phyloP scores from a whole-genome alignment of 2,888 invertebrate species.

The Eubasilissa splendida region DNA sequence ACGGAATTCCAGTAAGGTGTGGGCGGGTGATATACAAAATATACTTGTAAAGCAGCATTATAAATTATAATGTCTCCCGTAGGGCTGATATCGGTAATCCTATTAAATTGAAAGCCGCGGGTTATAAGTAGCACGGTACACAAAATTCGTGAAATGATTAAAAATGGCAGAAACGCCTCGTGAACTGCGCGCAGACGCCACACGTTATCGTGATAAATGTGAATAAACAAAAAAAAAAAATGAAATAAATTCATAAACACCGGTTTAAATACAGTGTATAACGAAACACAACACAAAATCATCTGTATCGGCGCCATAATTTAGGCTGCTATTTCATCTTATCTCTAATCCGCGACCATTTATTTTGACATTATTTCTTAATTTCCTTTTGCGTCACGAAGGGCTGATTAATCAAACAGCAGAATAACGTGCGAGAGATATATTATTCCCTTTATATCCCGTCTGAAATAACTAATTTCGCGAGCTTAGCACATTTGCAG shows the following conservation, averaged over 20 bases:
- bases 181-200: no score
- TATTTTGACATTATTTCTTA: slow-evolving; percentile 34
- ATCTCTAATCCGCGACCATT: slow-evolving; percentile 24
- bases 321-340: slow-evolving; percentile 7
- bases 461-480: slow-evolving; percentile 25
- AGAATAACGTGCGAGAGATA: slow-evolving; percentile 30
- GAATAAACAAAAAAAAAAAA: no score
- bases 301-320: slow-evolving; percentile 7
- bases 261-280: not conserved
- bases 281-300: slow-evolving; percentile 13
- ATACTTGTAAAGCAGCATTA: no score
- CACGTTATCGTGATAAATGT: no score
- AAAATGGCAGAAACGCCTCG: no score
- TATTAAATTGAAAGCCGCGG: no score
- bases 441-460: slow-evolving; percentile 26
- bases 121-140: no score
- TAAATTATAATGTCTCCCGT: no score
- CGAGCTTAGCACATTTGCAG: slow-evolving; percentile 16
- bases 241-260: not conserved
- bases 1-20: no score
- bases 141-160: no score
- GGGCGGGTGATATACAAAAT: no score
- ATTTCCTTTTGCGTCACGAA: slow-evolving; percentile 33
- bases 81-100: no score
- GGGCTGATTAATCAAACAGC: slow-evolving; percentile 27